Evolutionary conservation across 1,140 invertebrate genomes (phyloP).

Genomic region (Dendrolimus kikuchii): DNA sequence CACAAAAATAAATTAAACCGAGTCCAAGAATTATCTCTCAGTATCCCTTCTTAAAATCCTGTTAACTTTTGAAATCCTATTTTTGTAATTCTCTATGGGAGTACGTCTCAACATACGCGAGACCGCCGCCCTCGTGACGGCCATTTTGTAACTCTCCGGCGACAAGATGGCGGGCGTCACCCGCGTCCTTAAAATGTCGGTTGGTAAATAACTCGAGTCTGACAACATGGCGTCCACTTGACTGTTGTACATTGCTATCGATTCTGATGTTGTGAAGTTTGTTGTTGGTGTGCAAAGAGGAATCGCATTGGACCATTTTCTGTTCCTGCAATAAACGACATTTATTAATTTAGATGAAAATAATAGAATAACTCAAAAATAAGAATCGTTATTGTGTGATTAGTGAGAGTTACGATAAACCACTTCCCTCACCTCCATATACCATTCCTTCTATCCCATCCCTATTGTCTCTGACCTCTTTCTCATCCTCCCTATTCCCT

Average conservation of each 20-base stretch:
- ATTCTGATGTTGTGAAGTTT: constrained; percentile 49
- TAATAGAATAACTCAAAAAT: too few species aligned
- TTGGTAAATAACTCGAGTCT: constrained; percentile 42
- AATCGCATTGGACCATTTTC: constrained; percentile 89
- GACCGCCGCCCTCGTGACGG: constrained; percentile 56
- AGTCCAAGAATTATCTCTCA: constrained; percentile 51
- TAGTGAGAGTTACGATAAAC: too few species aligned
- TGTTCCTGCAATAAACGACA: constrained; percentile 70
- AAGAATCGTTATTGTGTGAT: too few species aligned
- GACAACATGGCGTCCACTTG: constrained; percentile 68
- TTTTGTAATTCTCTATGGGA: constrained; percentile 52
- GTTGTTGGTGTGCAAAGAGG: constrained; percentile 75
- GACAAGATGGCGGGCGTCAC: constrained; percentile 60
- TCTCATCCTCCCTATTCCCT: too few species aligned
- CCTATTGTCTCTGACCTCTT: too few species aligned
- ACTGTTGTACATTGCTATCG: constrained; percentile 46
- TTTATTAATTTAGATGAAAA: neutral
- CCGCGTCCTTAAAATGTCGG: constrained; percentile 50
- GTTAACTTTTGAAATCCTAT: constrained; percentile 52
- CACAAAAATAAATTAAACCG: neutral
- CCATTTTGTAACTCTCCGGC: constrained; percentile 53
- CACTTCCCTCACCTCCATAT: too few species aligned
- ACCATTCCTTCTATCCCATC: too few species aligned
- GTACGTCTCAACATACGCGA: constrained; percentile 39
- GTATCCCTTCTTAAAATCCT: constrained; percentile 49